Percentiles rank a stretch among this genome's conserved stretches.
Evolutionary conservation across 2,888 invertebrate genomes (phyloP).

Genomic region (Rhagium mordax): DNA sequence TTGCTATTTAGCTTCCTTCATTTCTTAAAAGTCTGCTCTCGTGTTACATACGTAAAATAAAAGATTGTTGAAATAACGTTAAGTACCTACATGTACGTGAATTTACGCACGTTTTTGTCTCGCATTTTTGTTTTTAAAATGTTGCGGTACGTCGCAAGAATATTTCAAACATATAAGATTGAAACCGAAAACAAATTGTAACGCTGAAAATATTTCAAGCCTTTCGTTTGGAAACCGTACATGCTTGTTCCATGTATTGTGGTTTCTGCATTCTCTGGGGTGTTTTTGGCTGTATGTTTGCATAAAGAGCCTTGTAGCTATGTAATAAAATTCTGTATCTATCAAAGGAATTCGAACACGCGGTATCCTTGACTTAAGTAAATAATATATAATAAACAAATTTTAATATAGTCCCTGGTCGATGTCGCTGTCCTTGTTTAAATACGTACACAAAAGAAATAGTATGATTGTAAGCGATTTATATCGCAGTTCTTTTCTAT

Average conservation of each 20-base stretch:
- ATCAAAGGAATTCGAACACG: constrained; percentile 1
- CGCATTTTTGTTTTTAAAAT: too few species aligned
- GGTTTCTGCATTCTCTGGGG: neutral
- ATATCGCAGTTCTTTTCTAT: neutral
- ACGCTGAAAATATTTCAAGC: neutral
- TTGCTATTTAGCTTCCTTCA: too few species aligned
- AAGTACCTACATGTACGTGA: too few species aligned
- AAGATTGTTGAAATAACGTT: too few species aligned
- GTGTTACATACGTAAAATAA: too few species aligned
- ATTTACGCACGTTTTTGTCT: too few species aligned
- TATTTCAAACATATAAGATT: too few species aligned
- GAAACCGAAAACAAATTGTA: too few species aligned
- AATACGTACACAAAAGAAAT: neutral
- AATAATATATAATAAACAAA: constrained; percentile 21
- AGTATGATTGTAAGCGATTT: neutral
- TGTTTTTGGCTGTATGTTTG: neutral
- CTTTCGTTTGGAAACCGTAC: neutral
- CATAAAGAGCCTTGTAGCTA: neutral
- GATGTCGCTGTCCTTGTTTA: neutral
- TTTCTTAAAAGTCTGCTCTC: too few species aligned
- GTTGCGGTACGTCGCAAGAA: too few species aligned
- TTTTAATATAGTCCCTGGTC: constrained; percentile 3
- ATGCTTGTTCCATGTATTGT: neutral
- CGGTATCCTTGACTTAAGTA: constrained; percentile 1
- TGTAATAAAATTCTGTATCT: constrained; percentile 9